Evolutionary conservation across 2,888 invertebrate species (phyloP).

Genomic region (Dione juno): DNA sequence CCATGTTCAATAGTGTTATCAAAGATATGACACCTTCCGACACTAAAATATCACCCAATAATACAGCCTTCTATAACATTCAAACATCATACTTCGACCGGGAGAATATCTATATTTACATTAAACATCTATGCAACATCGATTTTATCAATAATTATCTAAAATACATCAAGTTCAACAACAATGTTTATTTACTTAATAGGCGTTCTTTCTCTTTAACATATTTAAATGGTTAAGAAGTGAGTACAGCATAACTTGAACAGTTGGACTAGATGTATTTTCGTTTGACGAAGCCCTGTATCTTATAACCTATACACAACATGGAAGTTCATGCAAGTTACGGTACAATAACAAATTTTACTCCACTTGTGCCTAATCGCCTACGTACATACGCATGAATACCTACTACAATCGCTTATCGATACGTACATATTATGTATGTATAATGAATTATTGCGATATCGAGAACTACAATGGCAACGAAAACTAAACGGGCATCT

Average conservation of each 20-base stretch:
- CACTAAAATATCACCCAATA: slow-evolving; percentile 82
- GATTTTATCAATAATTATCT: slow-evolving; percentile 82
- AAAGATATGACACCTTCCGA: slow-evolving; percentile 76
- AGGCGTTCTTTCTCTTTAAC: slow-evolving; percentile 68
- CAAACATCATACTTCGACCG: slow-evolving; percentile 70
- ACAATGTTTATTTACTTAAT: slow-evolving; percentile 73
- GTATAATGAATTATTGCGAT: slow-evolving; percentile 10
- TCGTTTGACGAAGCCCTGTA: slow-evolving; percentile 47
- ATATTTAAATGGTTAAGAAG: slow-evolving; percentile 56
- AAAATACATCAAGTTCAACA: slow-evolving; percentile 82
- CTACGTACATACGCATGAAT: slow-evolving; percentile 28
- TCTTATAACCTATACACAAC: slow-evolving; percentile 16
- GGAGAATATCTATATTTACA: slow-evolving; percentile 77
- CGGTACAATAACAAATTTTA: slow-evolving; percentile 15
- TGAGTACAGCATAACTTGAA: too few species aligned
- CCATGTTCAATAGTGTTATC: slow-evolving; percentile 65
- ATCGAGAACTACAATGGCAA: slow-evolving; percentile 22
- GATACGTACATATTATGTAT: slow-evolving; percentile 15
- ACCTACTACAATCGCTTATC: slow-evolving; percentile 26
- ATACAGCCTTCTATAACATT: slow-evolving; percentile 82
- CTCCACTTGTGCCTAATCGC: slow-evolving; percentile 20
- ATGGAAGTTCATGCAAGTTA: slow-evolving; percentile 6
- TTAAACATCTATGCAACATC: slow-evolving; percentile 84
- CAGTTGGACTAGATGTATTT: slow-evolving; percentile 52
- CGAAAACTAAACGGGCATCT: slow-evolving; percentile 27